Evolutionary conservation across 2,113 vertebrate genomes (phyloP).

Genomic region (Neotragus moschatus): DNA sequence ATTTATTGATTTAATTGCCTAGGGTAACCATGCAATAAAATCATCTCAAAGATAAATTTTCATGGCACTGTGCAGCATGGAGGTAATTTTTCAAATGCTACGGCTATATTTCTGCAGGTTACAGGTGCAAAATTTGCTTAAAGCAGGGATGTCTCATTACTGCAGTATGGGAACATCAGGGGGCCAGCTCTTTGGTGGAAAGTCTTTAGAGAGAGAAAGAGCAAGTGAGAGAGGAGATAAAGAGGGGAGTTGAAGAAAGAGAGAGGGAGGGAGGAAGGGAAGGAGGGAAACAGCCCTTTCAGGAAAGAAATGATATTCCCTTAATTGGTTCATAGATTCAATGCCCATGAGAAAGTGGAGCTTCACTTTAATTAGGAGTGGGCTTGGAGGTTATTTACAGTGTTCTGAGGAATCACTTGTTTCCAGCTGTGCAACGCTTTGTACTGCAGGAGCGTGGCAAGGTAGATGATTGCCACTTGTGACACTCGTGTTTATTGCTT

Average conservation of each 20-base stretch:
- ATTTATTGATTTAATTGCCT: slow-evolving; percentile 97
- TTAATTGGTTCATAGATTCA: slow-evolving; percentile 84
- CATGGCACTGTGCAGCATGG: slow-evolving; percentile 85
- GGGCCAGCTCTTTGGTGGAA: slow-evolving; percentile 72
- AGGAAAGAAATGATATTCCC: slow-evolving; percentile 78
- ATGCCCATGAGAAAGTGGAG: slow-evolving; percentile 77
- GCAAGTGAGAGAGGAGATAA: background rate
- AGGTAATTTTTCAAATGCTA: slow-evolving; percentile 92
- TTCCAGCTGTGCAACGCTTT: slow-evolving; percentile 80
- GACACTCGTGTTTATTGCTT: slow-evolving; percentile 79
- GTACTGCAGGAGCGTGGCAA: slow-evolving; percentile 65
- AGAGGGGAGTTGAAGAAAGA: background rate
- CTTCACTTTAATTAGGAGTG: slow-evolving; percentile 83
- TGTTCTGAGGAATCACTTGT: slow-evolving; percentile 80
- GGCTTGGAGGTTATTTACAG: slow-evolving; percentile 84
- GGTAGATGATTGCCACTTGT: slow-evolving; percentile 79
- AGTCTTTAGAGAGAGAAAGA: slow-evolving; percentile 22
- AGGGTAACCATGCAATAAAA: slow-evolving; percentile 96
- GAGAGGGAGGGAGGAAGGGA: background rate
- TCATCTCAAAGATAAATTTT: slow-evolving; percentile 95
- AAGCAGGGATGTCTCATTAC: slow-evolving; percentile 88
- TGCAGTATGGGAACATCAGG: slow-evolving; percentile 68
- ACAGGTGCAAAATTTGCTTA: slow-evolving; percentile 91
- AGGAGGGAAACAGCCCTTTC: slow-evolving; percentile 42
- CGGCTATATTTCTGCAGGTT: slow-evolving; percentile 89